Conservation (phyloP, 2,113 vertebrate genomes). For the Corythornis cristatus region DNA sequence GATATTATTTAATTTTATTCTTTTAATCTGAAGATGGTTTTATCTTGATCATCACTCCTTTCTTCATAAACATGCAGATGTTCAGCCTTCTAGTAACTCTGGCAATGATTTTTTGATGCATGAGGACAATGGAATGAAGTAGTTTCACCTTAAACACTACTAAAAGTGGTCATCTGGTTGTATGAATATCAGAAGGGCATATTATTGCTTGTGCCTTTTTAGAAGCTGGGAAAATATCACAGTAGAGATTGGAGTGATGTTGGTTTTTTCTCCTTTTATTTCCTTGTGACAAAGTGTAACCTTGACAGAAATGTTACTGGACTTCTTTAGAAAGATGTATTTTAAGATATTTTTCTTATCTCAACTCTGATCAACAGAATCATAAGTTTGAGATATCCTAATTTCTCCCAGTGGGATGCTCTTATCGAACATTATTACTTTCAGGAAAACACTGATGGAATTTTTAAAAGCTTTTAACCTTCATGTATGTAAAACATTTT, state of each 20-base stretch:
- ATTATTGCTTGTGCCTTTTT: not conserved
- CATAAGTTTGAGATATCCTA: not conserved
- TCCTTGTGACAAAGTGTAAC: not conserved
- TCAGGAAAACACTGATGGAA: not conserved
- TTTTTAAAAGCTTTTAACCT: not conserved
- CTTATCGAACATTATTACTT: not conserved
- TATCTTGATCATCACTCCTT: constrained; percentile 47
- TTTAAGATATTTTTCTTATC: not conserved
- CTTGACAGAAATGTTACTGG: not conserved
- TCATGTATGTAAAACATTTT: not conserved
- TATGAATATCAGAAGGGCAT: constrained; percentile 18
- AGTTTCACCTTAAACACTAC: constrained; percentile 31
- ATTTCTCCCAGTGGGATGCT: not conserved
- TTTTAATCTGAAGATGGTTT: constrained; percentile 45
- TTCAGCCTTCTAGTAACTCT: constrained; percentile 17
- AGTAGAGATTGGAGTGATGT: not conserved
- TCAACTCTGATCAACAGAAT: not conserved
- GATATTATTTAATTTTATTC: constrained; percentile 43
- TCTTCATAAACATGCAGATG: constrained; percentile 54
- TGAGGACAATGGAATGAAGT: constrained; percentile 15
- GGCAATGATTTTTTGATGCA: not conserved
- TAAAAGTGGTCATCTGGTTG: not conserved
- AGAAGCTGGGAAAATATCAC: not conserved
- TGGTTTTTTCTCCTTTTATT: not conserved
- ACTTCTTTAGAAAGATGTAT: not conserved